These are phyloP conservation scores for Campaea margaritaria DNA, from an alignment of 2,888 invertebrate species.

Conservation along the genomic window DNA sequence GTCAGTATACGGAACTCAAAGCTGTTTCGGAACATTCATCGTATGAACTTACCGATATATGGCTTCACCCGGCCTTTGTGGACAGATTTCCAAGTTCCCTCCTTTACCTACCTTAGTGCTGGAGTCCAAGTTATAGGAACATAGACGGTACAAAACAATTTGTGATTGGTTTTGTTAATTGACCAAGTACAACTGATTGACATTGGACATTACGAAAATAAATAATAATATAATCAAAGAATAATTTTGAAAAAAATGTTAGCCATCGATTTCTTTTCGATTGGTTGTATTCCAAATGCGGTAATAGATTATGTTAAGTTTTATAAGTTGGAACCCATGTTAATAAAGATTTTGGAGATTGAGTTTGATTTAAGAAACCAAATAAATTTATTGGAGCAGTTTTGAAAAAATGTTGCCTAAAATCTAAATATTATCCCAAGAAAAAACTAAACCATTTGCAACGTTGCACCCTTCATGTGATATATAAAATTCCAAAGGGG, in stretches of 20 bases:
- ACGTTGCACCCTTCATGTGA: neutral
- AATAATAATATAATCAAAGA: no score
- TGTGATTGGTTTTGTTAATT: neutral
- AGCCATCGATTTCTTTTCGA: no score
- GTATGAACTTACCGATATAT: slow-evolving; percentile 55
- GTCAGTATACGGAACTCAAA: slow-evolving; percentile 3
- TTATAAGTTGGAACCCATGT: no score
- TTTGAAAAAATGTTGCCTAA: no score
- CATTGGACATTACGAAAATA: no score
- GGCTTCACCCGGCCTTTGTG: slow-evolving; percentile 51
- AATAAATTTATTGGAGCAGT: no score
- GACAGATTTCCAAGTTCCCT: slow-evolving; percentile 52
- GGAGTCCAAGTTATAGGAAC: slow-evolving; percentile 29
- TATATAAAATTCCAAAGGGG: slow-evolving; percentile 4
- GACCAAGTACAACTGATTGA: neutral
- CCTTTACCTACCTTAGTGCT: slow-evolving; percentile 45
- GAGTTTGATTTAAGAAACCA: no score
- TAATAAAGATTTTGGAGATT: neutral
- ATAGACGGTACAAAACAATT: neutral
- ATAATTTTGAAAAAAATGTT: no score
- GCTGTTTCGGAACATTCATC: slow-evolving; percentile 46
- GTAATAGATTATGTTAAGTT: no score
- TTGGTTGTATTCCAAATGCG: no score
- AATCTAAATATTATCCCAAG: no score
- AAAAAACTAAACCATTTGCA: neutral